phyloP scores from a whole-genome alignment of 2,113 vertebrate genomes.

The Brienomyrus brachyistius region DNA sequence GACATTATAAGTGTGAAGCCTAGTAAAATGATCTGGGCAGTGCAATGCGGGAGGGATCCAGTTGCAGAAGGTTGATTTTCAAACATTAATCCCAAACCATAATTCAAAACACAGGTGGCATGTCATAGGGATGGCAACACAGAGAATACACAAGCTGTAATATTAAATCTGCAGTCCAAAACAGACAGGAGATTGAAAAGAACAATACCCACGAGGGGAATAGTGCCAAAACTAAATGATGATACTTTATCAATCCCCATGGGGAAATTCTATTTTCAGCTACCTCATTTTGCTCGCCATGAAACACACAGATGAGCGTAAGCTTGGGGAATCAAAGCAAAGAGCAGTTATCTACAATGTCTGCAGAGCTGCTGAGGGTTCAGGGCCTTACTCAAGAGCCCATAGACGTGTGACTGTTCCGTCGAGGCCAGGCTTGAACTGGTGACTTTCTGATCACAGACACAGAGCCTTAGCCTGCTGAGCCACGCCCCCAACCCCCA shows the following conservation, averaged over 20 bases:
- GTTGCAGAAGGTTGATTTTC: background rate
- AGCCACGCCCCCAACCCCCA: background rate
- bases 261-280: background rate
- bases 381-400: background rate
- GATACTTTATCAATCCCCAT: background rate
- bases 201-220: background rate
- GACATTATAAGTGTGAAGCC: background rate
- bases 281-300: background rate
- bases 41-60: background rate
- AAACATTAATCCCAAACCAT: background rate
- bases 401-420: background rate
- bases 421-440: background rate
- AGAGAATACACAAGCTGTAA: background rate
- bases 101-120: background rate
- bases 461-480: background rate
- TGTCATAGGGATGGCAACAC: background rate
- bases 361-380: background rate
- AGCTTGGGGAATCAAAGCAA: background rate
- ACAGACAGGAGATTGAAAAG: background rate
- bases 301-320: background rate
- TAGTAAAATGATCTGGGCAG: background rate
- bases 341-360: background rate
- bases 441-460: background rate
- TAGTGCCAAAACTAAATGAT: background rate
- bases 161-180: background rate